phyloP scores from a whole-genome alignment of 2,888 invertebrate genomes.

The Lasioglossum vierecki region DNA sequence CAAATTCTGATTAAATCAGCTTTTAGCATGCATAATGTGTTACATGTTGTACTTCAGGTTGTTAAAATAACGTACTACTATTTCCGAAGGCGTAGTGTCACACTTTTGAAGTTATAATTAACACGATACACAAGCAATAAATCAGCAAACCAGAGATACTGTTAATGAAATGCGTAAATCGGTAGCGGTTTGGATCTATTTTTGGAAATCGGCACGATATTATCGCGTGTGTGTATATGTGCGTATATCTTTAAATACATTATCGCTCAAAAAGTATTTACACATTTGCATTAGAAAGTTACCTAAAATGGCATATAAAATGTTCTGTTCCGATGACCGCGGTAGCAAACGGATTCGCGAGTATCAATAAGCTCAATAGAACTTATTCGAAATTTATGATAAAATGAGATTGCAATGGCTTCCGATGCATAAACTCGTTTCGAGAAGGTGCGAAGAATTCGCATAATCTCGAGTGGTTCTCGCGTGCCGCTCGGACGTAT shows the following conservation, averaged over 20 bases:
- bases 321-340: not conserved
- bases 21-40: not conserved
- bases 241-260: not conserved
- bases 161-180: not conserved
- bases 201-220: not conserved
- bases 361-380: not conserved
- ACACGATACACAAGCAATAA: not conserved
- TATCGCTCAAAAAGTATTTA: not conserved
- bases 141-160: not conserved
- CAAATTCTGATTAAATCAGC: not conserved
- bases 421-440: not conserved
- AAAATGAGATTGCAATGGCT: not conserved
- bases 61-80: not conserved
- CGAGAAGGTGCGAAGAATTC: not conserved
- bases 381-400: not conserved
- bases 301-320: not conserved
- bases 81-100: not conserved
- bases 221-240: not conserved
- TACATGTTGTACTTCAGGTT: not conserved
- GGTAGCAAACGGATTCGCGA: not conserved
- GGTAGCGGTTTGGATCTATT: not conserved
- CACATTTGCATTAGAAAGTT: not conserved
- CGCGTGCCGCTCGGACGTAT: conserved; percentile 24
- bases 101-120: not conserved
- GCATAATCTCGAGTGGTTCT: not conserved